Conservation (phyloP, 2,797 vertebrate genomes). For the Lagodon rhomboides region DNA sequence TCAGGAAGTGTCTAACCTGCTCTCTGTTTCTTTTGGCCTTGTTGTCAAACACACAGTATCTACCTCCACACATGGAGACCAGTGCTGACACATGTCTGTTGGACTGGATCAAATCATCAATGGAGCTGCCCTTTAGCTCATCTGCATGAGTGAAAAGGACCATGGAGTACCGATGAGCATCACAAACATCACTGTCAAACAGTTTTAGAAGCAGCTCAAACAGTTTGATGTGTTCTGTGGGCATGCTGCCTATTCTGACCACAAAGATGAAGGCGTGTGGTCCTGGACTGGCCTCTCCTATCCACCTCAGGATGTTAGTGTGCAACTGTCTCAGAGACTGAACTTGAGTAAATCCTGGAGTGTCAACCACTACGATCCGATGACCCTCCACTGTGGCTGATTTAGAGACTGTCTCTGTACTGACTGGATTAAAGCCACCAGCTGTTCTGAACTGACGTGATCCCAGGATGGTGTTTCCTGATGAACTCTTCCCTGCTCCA, state of each 20-base stretch:
- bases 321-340: not conserved
- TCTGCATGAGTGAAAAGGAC: not conserved
- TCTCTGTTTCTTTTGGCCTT: not conserved
- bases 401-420: not conserved
- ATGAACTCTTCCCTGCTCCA: no score
- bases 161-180: not conserved
- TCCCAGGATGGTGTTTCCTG: slow-evolving; percentile 32
- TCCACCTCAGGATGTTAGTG: not conserved
- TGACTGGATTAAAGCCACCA: not conserved
- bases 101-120: not conserved
- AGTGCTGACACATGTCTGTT: no score
- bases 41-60: slow-evolving; percentile 45
- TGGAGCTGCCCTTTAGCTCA: not conserved
- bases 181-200: not conserved
- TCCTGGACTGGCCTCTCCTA: not conserved
- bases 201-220: not conserved
- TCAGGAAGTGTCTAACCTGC: slow-evolving; percentile 29
- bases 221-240: not conserved
- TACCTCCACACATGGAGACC: no score
- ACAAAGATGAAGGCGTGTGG: slow-evolving; percentile 29
- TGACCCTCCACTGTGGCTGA: not conserved
- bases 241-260: not conserved
- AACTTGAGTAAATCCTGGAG: not conserved
- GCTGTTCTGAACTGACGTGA: not conserved
- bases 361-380: not conserved